phyloP scores from a whole-genome alignment of 2,113 vertebrate genomes.

The Pluvianellus socialis region DNA sequence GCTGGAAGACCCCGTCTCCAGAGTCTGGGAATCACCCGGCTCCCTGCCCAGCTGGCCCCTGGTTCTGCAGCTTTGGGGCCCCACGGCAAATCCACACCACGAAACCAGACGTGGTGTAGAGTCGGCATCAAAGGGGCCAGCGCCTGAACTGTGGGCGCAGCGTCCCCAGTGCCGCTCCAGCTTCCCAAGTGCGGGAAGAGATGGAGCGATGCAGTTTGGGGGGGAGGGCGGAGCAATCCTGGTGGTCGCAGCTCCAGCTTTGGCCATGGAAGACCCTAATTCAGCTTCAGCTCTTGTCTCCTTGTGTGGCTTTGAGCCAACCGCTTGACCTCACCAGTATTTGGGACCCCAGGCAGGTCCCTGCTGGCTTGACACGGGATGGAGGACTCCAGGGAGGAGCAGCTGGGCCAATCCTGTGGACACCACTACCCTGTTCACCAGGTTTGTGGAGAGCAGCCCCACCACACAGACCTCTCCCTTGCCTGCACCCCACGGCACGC shows the following conservation, averaged over 20 bases:
- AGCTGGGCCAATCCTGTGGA: fast-evolving
- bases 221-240: neutral
- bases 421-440: neutral
- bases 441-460: neutral
- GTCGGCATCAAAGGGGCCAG: fast-evolving
- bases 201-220: no score
- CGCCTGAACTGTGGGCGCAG: fast-evolving
- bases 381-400: neutral
- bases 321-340: neutral
- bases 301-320: neutral
- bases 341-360: neutral
- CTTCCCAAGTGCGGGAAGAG: neutral
- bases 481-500: fast-evolving
- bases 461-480: neutral
- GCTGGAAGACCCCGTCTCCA: neutral
- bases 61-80: neutral
- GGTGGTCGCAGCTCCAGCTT: neutral
- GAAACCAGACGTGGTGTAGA: neutral
- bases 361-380: neutral
- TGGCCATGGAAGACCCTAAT: neutral
- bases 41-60: neutral
- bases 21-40: neutral
- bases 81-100: fast-evolving
- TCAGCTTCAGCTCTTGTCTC: neutral
- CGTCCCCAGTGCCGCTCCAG: neutral